Evolutionary conservation across 1,140 invertebrate genomes (phyloP).

Genomic region (Drosophila santomea): DNA sequence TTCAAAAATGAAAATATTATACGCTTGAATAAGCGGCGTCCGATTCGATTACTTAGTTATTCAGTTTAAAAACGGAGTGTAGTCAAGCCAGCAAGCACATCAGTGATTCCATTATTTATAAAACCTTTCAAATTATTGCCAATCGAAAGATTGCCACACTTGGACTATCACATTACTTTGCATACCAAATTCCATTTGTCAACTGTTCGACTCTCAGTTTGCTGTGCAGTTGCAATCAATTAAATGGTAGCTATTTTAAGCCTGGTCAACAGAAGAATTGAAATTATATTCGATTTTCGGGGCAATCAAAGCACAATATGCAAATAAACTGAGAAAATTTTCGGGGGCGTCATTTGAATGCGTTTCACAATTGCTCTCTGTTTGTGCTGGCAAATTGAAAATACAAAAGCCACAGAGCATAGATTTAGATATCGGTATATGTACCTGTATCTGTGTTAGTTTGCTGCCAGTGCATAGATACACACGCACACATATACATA

Average conservation of each 20-base stretch:
- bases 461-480: neutral
- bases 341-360: conserved; percentile 64
- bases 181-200: conserved; percentile 33
- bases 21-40: neutral
- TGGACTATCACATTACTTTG: conserved; percentile 28
- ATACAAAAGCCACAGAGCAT: conserved; percentile 52
- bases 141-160: conserved; percentile 28
- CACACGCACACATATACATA: neutral
- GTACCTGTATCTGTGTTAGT: neutral
- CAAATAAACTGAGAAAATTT: conserved; percentile 60
- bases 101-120: conserved; percentile 8
- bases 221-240: conserved; percentile 59
- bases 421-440: conserved; percentile 40
- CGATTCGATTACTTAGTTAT: neutral
- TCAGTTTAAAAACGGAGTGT: neutral
- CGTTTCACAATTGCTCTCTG: conserved; percentile 68
- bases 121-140: conserved; percentile 17
- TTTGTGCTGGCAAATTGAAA: conserved; percentile 61
- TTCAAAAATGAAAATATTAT: neutral
- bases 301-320: conserved; percentile 37
- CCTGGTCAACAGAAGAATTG: conserved; percentile 39
- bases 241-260: conserved; percentile 42
- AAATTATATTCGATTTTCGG: conserved; percentile 48
- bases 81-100: neutral
- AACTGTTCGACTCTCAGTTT: conserved; percentile 5